These are phyloP conservation scores for Stratiomys singularior DNA, from an alignment of 2,888 invertebrate genomes.

Conservation along the genomic window DNA sequence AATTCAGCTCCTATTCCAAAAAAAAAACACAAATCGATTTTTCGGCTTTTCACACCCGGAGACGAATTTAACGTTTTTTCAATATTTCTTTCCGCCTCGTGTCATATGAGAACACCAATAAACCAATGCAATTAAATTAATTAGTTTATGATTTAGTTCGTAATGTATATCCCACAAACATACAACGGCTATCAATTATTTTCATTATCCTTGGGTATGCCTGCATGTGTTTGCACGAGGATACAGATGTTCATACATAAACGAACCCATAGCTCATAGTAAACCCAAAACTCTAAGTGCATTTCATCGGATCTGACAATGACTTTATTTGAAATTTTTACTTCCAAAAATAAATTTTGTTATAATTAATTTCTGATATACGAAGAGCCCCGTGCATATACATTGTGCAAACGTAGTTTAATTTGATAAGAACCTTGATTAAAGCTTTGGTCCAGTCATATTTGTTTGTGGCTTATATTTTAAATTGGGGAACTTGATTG, in stretches of 20 bases:
- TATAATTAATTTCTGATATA: not conserved
- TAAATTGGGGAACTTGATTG: not conserved
- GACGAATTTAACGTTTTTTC: no score
- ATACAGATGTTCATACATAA: no score
- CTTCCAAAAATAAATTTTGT: slow-evolving; percentile 13
- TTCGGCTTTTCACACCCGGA: no score
- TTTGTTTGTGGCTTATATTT: not conserved
- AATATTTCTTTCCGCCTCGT: no score
- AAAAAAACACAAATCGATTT: no score
- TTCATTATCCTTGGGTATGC: not conserved
- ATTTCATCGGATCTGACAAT: not conserved
- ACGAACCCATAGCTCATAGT: not conserved
- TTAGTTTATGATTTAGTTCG: slow-evolving; percentile 2
- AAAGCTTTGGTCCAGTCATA: not conserved
- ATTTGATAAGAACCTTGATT: slow-evolving; percentile 10
- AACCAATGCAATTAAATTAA: slow-evolving; percentile 15
- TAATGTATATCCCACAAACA: not conserved
- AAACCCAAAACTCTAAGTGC: not conserved
- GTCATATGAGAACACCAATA: not conserved
- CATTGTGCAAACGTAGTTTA: not conserved
- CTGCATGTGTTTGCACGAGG: no score
- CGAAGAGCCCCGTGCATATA: not conserved
- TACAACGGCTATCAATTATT: not conserved
- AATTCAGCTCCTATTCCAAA: no score
- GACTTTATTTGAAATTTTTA: slow-evolving; percentile 18